Base-by-base conservation (phyloP, 2,113 vertebrate genomes). In the Cercocebus atys region DNA sequence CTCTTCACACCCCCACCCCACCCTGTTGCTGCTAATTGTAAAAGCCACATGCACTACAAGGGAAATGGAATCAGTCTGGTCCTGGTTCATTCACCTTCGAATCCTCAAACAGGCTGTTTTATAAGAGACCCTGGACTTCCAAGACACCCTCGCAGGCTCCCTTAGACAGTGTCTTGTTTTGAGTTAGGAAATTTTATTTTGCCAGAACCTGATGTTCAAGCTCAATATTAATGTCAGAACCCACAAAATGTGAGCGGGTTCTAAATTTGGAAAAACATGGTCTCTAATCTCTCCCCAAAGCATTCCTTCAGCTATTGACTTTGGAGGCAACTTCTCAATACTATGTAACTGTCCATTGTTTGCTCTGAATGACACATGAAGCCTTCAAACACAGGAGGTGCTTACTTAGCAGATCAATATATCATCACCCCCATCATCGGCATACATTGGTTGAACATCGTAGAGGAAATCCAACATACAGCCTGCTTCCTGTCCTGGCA, bases 231-330 rank as follows among this genome's bases (percentile, higher is more conserved):
- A 80, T 50, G 85, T 97, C 95, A 93, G 85, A 96, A 98, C 84
- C 90, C 94, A 91, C 35, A 7, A 97, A 97, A 98, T 95, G 72
- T 40, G 88, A 97, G 90, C 90, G 84, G 81, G 88, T 85, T 97
- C 97, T 96, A 96, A 96, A 97, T 96, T 95, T 88, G 94, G 97
- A 85, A 95, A 95, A 93, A n/a, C 88, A 64, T 72, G 88, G 70
- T 96, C 97, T 91, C 94, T 88, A 22, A n/a, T 76, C 94, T 95
- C 80, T 70, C 55, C 84, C 94, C 75, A 76, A 78, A 93, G 90
- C 97, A 95, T 96, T 94, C 96, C 97, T 97, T 76, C 88, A 30
- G 66, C 81, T 89, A 83, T 59, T 93, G 93, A 96, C 91, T 91
- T 97, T 96, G 97, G 96, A 98, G 47, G 55, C 73, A 47, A 43